Evolutionary conservation across 2,113 vertebrate genomes (phyloP).

Genomic region (Callocephalon fimbriatum): DNA sequence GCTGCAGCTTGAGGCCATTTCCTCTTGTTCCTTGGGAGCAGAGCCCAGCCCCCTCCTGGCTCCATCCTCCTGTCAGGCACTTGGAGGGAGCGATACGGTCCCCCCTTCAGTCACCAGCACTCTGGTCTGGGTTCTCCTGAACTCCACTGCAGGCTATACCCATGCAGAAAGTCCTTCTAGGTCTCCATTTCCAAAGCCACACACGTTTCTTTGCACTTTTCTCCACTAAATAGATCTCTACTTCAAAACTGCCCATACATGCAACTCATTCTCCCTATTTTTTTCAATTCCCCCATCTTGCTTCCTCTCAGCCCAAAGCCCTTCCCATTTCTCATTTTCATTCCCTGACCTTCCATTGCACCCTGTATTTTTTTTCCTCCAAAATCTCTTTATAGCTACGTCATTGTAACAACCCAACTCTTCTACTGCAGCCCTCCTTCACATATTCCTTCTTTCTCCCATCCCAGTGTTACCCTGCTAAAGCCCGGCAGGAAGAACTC

Average conservation of each 20-base stretch:
- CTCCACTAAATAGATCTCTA: not conserved
- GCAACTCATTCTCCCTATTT: not conserved
- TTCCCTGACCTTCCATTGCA: not conserved
- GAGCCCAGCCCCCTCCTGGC: not conserved
- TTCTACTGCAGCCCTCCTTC: not conserved
- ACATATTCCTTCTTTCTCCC: not conserved
- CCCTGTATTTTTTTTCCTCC: not conserved
- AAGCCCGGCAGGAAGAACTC: not conserved
- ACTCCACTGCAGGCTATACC: not conserved
- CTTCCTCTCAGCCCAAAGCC: not conserved
- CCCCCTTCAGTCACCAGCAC: not conserved
- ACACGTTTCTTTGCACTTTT: rapidly evolving
- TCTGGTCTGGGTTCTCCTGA: not conserved
- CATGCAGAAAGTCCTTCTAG: not conserved
- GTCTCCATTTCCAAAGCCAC: not conserved
- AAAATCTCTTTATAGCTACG: not conserved
- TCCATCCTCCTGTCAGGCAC: not conserved
- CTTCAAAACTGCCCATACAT: not conserved
- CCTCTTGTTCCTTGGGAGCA: not conserved
- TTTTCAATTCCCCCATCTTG: not conserved
- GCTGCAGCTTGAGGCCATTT: not conserved
- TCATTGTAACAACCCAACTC: not conserved
- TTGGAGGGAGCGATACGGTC: not conserved
- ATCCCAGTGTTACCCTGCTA: not conserved
- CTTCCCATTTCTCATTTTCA: not conserved